Base-by-base conservation (phyloP, 2,888 invertebrate species). In the Acleris laterana region DNA sequence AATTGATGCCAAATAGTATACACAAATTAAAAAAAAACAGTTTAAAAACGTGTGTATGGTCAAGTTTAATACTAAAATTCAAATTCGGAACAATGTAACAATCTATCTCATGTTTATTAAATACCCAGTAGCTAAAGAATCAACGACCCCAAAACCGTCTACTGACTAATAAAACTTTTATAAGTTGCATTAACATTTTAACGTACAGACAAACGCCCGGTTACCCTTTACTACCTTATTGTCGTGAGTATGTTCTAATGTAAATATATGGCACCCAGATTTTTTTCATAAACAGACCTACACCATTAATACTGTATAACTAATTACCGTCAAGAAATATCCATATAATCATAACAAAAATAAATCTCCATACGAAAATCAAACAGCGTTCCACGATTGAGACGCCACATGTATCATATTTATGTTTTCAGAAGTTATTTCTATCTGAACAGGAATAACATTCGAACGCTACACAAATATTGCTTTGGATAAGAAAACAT, bases 401-500 rank as follows among this genome's bases (percentile, higher is more conserved):
- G 88, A 83, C 79, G 82, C 85, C 88, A 88, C 87, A 85, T 89
- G 89, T 84, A 88, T 86, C 88, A 84, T 89, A 88, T 88, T 89
- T 88, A 87, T 85, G 86, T 88, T 88, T 85, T 79, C 76, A 77
- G 79, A 84, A 81, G 88, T 87, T 91, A 90, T 90, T 90, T 85
- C 87, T 82, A 85, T 84, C 78, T 73, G 74, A 77, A 82, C 82
- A 77, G 80, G 83, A 86, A 88, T 87, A 88, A 84, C 81, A 81
- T 78, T 79, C 80, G 76, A 77, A 76, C 74, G 73, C 80, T 81
- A 85, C 68, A 85, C 84, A 89, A 89, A 89, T 88, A 89, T 82
- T 80, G 80, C 78, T 82, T 78, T 78, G 71, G 74, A 72, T 81
- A 82, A 81, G 82, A 89, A 81, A 88, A 88, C 88, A 88, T 87